phyloP scores from a whole-genome alignment of 1,140 invertebrate species.

The Odontomachus brunneus region DNA sequence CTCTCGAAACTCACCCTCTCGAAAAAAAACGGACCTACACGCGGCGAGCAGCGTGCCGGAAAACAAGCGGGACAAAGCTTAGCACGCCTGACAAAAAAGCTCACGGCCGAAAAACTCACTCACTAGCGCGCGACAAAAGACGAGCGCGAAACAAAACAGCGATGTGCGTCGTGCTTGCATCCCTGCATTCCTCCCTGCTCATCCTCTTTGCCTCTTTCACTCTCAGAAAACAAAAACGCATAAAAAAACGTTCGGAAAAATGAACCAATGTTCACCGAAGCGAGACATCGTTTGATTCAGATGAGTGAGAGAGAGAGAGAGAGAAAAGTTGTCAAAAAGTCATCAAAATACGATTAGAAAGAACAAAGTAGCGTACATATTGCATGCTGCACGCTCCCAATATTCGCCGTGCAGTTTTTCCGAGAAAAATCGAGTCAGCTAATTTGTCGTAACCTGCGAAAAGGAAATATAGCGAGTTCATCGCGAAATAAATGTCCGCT shows the following conservation, averaged over 20 bases:
- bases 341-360: too few relatives aligned
- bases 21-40: conserved; percentile 24
- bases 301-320: background rate
- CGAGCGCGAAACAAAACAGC: conserved; percentile 57
- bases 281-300: conserved; percentile 13
- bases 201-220: background rate
- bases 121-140: conserved; percentile 55
- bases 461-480: too few relatives aligned
- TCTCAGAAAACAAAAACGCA: conserved; percentile 34
- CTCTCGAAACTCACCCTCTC: conserved; percentile 39
- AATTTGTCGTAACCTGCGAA: background rate
- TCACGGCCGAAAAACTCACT: conserved; percentile 61
- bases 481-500: background rate
- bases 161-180: conserved; percentile 41
- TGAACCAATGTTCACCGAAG: conserved; percentile 12
- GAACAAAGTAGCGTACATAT: too few relatives aligned
- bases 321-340: background rate
- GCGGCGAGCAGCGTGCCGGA: conserved; percentile 43
- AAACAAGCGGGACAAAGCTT: conserved; percentile 58
- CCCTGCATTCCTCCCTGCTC: background rate
- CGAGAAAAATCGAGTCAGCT: conserved; percentile 1
- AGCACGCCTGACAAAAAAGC: conserved; percentile 55
- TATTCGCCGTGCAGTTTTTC: background rate
- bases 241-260: conserved; percentile 35
- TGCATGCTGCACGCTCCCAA: too few relatives aligned